phyloP scores from a whole-genome alignment of 1,140 invertebrate genomes.

The Papilio xuthus region DNA sequence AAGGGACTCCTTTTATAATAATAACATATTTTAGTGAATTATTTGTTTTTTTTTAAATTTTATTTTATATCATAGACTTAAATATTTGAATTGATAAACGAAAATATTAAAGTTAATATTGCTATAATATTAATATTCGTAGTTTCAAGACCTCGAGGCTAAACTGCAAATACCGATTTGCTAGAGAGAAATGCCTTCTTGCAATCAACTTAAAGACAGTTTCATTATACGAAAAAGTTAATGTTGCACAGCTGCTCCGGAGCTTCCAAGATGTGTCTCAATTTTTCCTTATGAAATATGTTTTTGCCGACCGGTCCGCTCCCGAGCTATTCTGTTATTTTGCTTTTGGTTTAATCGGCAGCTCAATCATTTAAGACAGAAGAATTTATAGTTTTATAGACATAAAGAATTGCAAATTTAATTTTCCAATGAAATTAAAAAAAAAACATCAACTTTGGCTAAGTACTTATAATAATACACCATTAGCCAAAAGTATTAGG shows the following conservation, averaged over 20 bases:
- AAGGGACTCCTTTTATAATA: too few species aligned
- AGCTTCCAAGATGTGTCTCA: conserved; percentile 35
- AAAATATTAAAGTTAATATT: not conserved
- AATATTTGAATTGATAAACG: not conserved
- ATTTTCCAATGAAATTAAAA: not conserved
- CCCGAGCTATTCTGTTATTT: conserved; percentile 29
- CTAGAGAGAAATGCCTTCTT: conserved; percentile 14
- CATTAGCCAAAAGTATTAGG: too few species aligned
- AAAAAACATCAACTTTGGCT: too few species aligned
- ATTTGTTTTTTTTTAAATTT: too few species aligned
- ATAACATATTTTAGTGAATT: too few species aligned
- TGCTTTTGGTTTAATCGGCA: conserved; percentile 24
- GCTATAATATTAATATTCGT: not conserved
- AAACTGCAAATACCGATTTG: not conserved
- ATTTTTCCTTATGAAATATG: conserved; percentile 40
- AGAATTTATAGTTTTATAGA: not conserved
- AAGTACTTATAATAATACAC: too few species aligned
- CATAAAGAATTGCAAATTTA: not conserved
- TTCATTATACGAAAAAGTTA: conserved; percentile 37
- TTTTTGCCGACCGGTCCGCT: conserved; percentile 30
- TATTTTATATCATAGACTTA: too few species aligned
- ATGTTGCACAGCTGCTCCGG: conserved; percentile 30
- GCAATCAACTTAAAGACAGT: conserved; percentile 29
- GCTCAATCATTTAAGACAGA: conserved; percentile 1
- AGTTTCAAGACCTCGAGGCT: not conserved